Conservation (phyloP, 2,797 vertebrate species). For the Clarias pachynema region DNA sequence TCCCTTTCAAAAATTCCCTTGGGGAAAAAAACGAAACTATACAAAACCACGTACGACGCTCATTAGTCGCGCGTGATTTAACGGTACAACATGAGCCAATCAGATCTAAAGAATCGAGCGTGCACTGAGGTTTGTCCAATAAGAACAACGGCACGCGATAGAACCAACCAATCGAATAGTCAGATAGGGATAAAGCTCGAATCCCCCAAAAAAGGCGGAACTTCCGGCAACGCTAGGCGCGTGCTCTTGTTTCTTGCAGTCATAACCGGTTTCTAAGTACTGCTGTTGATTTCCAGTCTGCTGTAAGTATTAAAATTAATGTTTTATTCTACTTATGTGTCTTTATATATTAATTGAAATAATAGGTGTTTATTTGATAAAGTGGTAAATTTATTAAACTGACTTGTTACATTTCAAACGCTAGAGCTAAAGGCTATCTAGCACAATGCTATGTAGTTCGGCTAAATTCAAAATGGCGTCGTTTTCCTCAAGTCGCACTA, state of each 20-base stretch:
- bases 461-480: background rate
- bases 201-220: constrained; percentile 1
- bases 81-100: constrained; percentile 31
- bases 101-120: background rate
- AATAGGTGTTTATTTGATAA: background rate
- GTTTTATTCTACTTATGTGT: no score
- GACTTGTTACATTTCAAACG: no score
- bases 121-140: constrained; percentile 25
- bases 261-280: background rate
- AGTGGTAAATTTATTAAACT: no score
- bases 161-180: background rate
- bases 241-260: background rate
- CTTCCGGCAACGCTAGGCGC: background rate
- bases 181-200: background rate
- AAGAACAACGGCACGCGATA: background rate
- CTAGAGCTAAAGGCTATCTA: background rate
- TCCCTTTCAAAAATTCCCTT: background rate
- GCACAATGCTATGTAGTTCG: background rate
- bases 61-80: background rate
- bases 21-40: no score
- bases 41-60: background rate
- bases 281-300: background rate
- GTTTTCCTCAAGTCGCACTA: background rate
- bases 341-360: no score
- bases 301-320: background rate